Conservation (phyloP, 2,113 vertebrate species). For the Alectura lathami region DNA sequence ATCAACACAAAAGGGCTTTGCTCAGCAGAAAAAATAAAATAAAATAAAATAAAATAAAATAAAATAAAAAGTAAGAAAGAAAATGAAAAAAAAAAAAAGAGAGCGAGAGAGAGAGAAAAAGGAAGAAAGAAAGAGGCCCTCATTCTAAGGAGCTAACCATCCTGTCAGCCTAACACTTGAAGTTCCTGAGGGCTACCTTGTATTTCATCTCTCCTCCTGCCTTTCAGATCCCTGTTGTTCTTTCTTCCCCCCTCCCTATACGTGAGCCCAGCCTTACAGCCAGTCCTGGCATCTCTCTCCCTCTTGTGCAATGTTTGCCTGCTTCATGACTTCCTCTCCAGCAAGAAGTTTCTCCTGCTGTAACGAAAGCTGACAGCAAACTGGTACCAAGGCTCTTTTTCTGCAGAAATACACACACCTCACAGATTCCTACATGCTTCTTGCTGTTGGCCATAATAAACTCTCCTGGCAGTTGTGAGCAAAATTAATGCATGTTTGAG, state of each 20-base stretch:
- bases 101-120: background rate
- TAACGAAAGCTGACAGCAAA: conserved; percentile 48
- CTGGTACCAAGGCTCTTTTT: conserved; percentile 25
- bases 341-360: conserved; percentile 12
- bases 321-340: background rate
- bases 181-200: conserved; percentile 6
- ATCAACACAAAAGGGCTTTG: conserved; percentile 36
- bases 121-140: background rate
- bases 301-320: conserved; percentile 23
- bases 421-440: conserved; percentile 60
- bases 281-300: background rate
- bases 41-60: too few relatives aligned
- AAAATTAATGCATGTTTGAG: conserved; percentile 40
- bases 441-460: conserved; percentile 72
- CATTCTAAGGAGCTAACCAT: background rate
- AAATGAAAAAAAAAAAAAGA: background rate
- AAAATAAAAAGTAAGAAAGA: background rate
- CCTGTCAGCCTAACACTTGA: background rate
- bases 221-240: background rate
- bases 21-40: too few relatives aligned
- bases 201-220: background rate
- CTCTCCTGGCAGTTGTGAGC: conserved; percentile 40
- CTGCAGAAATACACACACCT: conserved; percentile 42
- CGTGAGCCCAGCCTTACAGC: background rate
- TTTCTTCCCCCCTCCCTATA: background rate